A percentile compares a stretch with the other conserved stretches of the same genome.
These are phyloP conservation scores for Drosophila subquinaria DNA, from an alignment of 2,888 invertebrate species.

Conservation along the genomic window DNA sequence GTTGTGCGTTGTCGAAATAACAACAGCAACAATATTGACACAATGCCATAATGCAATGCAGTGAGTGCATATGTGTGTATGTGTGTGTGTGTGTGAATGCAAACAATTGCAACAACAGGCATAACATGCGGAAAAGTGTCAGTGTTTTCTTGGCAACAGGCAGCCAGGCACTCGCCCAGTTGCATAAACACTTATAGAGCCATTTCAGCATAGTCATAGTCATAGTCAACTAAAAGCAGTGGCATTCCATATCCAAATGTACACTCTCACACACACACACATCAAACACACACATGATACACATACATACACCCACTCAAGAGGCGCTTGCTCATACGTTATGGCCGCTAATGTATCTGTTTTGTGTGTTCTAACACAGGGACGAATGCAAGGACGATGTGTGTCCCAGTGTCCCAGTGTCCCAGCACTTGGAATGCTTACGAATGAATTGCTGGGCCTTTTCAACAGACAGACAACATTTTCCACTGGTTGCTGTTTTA, in stretches of 20 bases:
- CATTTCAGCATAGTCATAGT: constrained; percentile 76
- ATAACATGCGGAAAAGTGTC: constrained; percentile 80
- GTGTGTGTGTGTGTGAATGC: constrained; percentile 34
- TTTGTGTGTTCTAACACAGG: constrained; percentile 66
- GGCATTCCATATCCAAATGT: constrained; percentile 52
- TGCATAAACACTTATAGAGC: constrained; percentile 78
- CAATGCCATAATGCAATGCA: constrained; percentile 76
- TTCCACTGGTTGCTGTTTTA: constrained; percentile 25
- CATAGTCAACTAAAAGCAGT: constrained; percentile 77
- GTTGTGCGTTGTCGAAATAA: constrained; percentile 42
- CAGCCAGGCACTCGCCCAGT: constrained; percentile 55
- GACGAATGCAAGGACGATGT: constrained; percentile 39
- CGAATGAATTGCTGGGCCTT: constrained; percentile 47
- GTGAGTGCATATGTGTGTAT: constrained; percentile 32
- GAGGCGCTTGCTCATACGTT: constrained; percentile 56
- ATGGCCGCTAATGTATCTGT: constrained; percentile 78
- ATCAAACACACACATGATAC: background rate
- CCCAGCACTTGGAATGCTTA: constrained; percentile 39
- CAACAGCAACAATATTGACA: constrained; percentile 70
- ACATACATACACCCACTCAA: constrained; percentile 30
- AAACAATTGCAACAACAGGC: constrained; percentile 77
- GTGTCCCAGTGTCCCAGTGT: constrained; percentile 23
- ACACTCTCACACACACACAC: constrained; percentile 9
- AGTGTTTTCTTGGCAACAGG: constrained; percentile 70
- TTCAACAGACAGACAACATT: constrained; percentile 29